phyloP scores from a whole-genome alignment of 2,797 vertebrate species.

The Alosa sapidissima region DNA sequence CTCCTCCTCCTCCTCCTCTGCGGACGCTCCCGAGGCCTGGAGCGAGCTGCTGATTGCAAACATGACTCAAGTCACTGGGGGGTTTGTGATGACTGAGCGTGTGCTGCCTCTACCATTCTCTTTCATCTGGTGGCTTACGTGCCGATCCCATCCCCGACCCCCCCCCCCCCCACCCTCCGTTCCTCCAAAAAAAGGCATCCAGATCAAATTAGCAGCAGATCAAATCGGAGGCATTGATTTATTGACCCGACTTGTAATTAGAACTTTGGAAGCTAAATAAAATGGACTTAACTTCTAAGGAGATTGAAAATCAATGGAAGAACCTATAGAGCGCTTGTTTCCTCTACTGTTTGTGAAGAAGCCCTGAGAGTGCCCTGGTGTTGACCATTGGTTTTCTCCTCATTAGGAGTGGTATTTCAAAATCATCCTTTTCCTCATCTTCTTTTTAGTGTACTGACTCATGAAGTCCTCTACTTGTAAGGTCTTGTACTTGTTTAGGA shows the following conservation, averaged over 20 bases:
- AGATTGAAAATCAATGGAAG: constrained; percentile 13
- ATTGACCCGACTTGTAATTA: constrained; percentile 40
- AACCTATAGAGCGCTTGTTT: constrained; percentile 6
- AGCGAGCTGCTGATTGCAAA: neutral
- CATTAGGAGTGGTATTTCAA: neutral
- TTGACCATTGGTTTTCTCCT: neutral
- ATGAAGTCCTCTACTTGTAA: no score
- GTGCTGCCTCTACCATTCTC: neutral
- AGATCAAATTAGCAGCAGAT: constrained; percentile 34
- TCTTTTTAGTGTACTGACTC: neutral
- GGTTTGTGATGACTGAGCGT: constrained; percentile 3
- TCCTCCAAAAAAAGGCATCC: neutral
- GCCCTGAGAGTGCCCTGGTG: neutral
- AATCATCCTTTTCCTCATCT: neutral
- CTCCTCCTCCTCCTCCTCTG: constrained; percentile 29
- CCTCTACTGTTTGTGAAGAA: neutral
- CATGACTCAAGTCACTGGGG: neutral
- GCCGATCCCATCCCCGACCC: neutral
- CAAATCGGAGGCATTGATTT: constrained; percentile 33
- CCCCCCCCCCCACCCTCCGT: neutral
- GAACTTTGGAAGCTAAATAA: constrained; percentile 30
- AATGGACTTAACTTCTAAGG: constrained; percentile 16
- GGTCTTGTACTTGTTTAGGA: no score
- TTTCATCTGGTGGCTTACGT: neutral
- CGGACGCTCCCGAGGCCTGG: neutral